Percentiles rank a stretch among this genome's conserved stretches.
Conservation (phyloP, 2,888 invertebrate species). For the Glaucopsyche alexis region DNA sequence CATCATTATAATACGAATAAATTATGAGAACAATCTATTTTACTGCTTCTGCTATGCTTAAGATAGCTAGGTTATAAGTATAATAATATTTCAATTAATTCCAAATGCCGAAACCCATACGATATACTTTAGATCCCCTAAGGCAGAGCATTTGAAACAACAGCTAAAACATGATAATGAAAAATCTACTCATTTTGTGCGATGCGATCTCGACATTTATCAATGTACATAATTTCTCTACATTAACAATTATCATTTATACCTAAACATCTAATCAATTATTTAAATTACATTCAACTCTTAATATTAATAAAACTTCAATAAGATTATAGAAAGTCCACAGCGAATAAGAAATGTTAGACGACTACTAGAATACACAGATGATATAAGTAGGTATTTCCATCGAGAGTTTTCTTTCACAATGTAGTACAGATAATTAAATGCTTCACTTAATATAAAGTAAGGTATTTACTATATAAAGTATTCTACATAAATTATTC, state of each 20-base stretch:
- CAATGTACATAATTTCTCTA: constrained; percentile 47
- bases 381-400: constrained; percentile 12
- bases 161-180: constrained; percentile 28
- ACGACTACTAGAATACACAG: constrained; percentile 29
- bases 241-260: constrained; percentile 61
- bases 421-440: not conserved
- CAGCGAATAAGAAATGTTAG: constrained; percentile 30
- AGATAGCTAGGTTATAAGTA: no score
- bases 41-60: no score
- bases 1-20: no score
- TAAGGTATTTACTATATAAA: not conserved
- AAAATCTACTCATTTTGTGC: constrained; percentile 69
- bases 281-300: constrained; percentile 58
- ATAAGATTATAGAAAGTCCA: constrained; percentile 43
- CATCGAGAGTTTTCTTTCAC: constrained; percentile 3
- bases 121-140: not conserved
- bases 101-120: not conserved
- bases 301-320: constrained; percentile 58
- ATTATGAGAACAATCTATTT: no score
- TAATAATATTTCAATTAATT: no score
- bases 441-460: not conserved
- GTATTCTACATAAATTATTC: constrained; percentile 9
- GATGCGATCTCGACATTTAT: constrained; percentile 66
- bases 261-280: constrained; percentile 53
- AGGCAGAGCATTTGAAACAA: constrained; percentile 4